Conservation (phyloP, 2,113 vertebrate species). For the Engystomops pustulosus region DNA sequence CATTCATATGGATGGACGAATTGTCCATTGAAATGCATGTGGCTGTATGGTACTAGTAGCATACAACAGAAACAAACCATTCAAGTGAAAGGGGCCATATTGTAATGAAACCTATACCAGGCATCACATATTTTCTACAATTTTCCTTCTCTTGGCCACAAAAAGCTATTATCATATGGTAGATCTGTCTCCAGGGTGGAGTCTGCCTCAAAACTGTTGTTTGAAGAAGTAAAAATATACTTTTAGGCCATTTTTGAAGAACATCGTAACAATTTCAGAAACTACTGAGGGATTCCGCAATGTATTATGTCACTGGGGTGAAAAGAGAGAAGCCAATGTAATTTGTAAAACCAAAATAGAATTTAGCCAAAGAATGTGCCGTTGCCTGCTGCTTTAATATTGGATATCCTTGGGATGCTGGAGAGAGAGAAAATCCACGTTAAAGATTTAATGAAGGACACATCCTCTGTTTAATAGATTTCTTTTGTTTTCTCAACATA, state of each 20-base stretch:
- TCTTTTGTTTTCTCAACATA: constrained; percentile 51
- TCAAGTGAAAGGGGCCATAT: too few species aligned
- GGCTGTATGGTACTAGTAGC: too few species aligned
- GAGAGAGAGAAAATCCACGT: constrained; percentile 37
- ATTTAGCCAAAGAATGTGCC: constrained; percentile 46
- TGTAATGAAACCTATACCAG: background rate
- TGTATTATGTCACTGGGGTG: constrained; percentile 37
- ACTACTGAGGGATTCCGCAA: constrained; percentile 48
- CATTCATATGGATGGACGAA: too few species aligned
- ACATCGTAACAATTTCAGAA: constrained; percentile 11
- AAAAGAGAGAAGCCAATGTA: constrained; percentile 41
- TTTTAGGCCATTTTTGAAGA: background rate
- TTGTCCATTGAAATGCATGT: too few species aligned
- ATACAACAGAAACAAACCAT: too few species aligned
- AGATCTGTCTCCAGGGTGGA: background rate
- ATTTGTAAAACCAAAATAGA: constrained; percentile 57
- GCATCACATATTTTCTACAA: background rate
- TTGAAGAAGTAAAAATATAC: background rate
- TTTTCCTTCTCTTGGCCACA: background rate
- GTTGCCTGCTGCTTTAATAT: constrained; percentile 54
- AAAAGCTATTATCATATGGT: constrained; percentile 8
- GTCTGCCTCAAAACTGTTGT: background rate
- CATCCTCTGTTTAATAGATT: constrained; percentile 53
- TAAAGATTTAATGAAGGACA: constrained; percentile 53
- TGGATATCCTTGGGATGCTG: constrained; percentile 43